Conservation (phyloP, 2,113 vertebrate genomes). For the Archilochus colubris region DNA sequence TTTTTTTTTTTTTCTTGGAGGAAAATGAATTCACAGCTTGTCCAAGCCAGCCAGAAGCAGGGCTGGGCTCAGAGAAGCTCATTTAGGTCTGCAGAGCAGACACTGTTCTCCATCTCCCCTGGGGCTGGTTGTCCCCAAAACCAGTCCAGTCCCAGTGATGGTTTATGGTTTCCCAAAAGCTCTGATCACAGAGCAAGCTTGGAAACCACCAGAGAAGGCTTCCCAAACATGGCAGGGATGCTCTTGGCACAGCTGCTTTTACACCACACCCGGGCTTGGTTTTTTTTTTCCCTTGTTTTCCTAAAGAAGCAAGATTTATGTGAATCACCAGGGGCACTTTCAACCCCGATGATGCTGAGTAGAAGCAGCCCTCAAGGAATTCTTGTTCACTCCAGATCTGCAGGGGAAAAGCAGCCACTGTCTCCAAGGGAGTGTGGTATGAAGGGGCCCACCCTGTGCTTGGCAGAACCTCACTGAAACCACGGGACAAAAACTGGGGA, state of each 20-base stretch:
- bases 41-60: background rate
- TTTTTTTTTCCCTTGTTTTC: background rate
- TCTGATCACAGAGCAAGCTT: background rate
- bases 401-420: background rate
- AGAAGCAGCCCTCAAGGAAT: background rate
- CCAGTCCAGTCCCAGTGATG: background rate
- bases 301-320: conserved; percentile 34
- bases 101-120: background rate
- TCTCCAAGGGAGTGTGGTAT: background rate
- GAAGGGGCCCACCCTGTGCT: background rate
- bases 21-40: background rate
- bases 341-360: background rate
- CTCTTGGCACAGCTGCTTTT: conserved; percentile 20
- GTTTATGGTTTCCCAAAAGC: background rate
- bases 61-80: background rate
- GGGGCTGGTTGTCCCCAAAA: background rate
- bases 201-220: background rate
- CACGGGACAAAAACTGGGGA: background rate
- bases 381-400: background rate
- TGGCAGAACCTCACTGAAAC: background rate
- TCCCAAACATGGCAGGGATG: background rate
- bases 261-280: background rate
- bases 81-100: background rate
- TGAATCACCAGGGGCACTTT: background rate
- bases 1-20: background rate